These are phyloP conservation scores for Felis chaus DNA, from an alignment of 2,113 vertebrate genomes.

Conservation along the genomic window DNA sequence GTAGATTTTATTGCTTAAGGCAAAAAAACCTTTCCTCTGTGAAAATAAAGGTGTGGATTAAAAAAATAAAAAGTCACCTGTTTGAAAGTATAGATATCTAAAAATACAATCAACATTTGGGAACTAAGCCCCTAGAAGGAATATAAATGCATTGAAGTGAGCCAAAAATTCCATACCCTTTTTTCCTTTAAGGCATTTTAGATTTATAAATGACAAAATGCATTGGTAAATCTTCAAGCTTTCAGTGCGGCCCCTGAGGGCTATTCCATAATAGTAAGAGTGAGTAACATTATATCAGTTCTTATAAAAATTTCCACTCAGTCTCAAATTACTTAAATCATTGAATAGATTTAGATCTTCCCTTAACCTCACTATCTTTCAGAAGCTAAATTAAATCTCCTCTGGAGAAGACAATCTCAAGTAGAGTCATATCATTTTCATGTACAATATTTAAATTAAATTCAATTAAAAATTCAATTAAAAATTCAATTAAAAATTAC, in stretches of 20 bases:
- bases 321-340: neutral
- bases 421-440: neutral
- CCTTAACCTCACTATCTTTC: neutral
- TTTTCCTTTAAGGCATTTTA: neutral
- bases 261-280: neutral
- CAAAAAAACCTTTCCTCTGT: neutral
- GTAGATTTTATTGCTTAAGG: neutral
- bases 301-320: neutral
- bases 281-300: neutral
- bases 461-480: no score
- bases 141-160: neutral
- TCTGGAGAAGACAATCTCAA: neutral
- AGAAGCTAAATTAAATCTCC: neutral
- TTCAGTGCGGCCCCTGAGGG: neutral
- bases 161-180: neutral
- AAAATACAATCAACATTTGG: neutral
- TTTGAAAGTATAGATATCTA: neutral
- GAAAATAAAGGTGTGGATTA: neutral
- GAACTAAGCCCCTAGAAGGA: neutral
- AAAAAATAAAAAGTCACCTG: neutral
- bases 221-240: neutral
- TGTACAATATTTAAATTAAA: neutral
- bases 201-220: neutral
- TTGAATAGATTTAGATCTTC: neutral
- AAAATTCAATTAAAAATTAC: neutral